Evolutionary conservation across 2,113 vertebrate genomes (phyloP), one percentile per base, ranked within the genome.

Genomic region (Tursiops truncatus): DNA sequence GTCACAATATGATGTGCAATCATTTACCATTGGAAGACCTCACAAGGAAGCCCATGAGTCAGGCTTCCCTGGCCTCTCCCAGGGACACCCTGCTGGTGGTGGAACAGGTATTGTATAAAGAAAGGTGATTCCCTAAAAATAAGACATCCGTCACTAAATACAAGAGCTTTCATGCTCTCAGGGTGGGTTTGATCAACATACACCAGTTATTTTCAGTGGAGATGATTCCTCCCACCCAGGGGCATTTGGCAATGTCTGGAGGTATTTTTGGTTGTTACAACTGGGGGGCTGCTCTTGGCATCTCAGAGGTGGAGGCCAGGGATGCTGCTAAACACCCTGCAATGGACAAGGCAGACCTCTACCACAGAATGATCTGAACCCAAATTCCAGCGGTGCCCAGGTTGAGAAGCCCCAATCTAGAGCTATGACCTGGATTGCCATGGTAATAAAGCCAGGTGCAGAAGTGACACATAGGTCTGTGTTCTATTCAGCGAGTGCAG

Each of bases 401-500:
- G 23, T 20, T 3, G 36, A 50, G 44, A 20, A 89, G 60, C 31
- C 71, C 71, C 7, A 26, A 14, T 18, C 11, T 2, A 25, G 58
- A 1, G 12, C 0, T 0, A 6, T 1, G 18, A 41, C n/a, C n/a
- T 1, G 8, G 68, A 38, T 47, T 17, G 13, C 44, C 7, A 0
- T 8, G 8, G 9, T 2, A 5, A 3, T 3, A 31, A 12, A 25
- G 41, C 7, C 21, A 36, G 38, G 15, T 4, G 23, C 23, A 4
- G 5, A n/a, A 36, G 79, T 10, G 60, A 28, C 25, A 3, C 23
- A 2, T 18, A 8, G 1, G 1, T 28, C 23, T 25, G 56, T 3
- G 1, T 53, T 63, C n/a, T 17, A 1, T 20, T 50, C 8, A 15
- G 41, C 6, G 28, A 20, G 14, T 3, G 14, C 14, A 1, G 41